Percentiles rank a stretch among this genome's conserved stretches.
These are phyloP conservation scores for Polyergus mexicanus DNA, from an alignment of 1,140 invertebrate species.

Conservation along the genomic window DNA sequence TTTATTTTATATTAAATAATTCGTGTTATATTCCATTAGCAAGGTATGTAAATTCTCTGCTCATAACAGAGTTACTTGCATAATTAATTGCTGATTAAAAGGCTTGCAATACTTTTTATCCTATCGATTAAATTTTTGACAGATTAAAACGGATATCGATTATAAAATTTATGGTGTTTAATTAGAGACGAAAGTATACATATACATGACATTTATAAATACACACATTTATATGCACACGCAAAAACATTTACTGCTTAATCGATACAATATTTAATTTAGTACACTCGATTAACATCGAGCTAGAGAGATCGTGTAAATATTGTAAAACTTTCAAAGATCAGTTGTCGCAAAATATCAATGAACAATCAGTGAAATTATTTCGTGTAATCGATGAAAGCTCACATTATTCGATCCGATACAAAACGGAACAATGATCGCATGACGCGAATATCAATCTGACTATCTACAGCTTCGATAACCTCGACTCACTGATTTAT, in stretches of 20 bases:
- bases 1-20: constrained; percentile 14
- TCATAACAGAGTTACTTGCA: neutral
- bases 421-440: constrained; percentile 22
- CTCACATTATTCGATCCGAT: constrained; percentile 8
- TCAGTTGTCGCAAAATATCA: constrained; percentile 30
- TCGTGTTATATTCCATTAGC: neutral
- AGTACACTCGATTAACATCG: neutral
- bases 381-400: constrained; percentile 40
- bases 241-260: neutral
- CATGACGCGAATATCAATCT: constrained; percentile 22
- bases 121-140: neutral
- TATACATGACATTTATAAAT: neutral
- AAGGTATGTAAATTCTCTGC: neutral
- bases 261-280: constrained; percentile 45
- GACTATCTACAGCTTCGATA: neutral
- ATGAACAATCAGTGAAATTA: constrained; percentile 47
- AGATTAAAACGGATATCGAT: neutral
- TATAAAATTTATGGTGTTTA: constrained; percentile 13
- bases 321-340: constrained; percentile 21
- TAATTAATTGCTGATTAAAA: neutral
- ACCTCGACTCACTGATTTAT: constrained; percentile 29
- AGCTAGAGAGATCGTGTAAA: constrained; percentile 5
- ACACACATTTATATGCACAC: neutral
- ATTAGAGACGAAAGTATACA: neutral
- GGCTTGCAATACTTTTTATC: neutral